Evolutionary conservation across 2,888 invertebrate genomes (phyloP), one percentile per base, ranked within the genome.

Genomic region (Nephrocerus scutellatus): DNA sequence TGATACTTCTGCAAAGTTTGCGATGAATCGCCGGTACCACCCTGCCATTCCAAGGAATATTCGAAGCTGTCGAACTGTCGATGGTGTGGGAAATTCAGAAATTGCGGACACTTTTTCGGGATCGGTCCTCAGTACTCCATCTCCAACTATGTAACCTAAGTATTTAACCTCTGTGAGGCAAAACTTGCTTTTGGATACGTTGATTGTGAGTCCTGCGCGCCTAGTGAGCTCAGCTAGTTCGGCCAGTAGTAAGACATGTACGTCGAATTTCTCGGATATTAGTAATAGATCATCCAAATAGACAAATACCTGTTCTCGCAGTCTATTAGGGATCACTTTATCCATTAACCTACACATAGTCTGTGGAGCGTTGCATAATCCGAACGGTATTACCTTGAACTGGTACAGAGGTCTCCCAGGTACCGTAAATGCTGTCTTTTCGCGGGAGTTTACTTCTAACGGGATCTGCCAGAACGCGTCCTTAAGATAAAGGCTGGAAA

Each of bases 41-140:
- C 51, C 47, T 2, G 44, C 36, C 41, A 45, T 48, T 10, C 47
- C 46, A 4, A 51, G 22, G 24, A 52, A 49, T 5, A 45, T 16
- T 7, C 42, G 22, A 5, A 47, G 36, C 28, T 48, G 41, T 10
- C 38, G 37, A 1, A 37, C 30, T 7, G 42, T 35, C 7, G 15
- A 33, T 4, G 44, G 43, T 3, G 29, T 12, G 5, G 45, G 42
- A 25, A 44, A 48, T 3, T 46, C 40, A 0, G 14, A 20, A 2
- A 47, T 34, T 9, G 41, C 44, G 2, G 41, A 20, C 4, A 46
- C 19, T 41, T 46, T 46, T 5, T 32, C 39, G 3, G 40, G 39
- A 16, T 45, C 38, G 8, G 42, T 41, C 5, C 16, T 23, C 7
- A 42, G 32, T 2, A 26, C 30, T 7, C 46, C 47, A 2, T 42